A percentile compares a stretch with the other conserved stretches of the same genome.
These are phyloP conservation scores for Ichneumoninae sp. DNA, from an alignment of 2,888 invertebrate genomes.

Conservation along the genomic window DNA sequence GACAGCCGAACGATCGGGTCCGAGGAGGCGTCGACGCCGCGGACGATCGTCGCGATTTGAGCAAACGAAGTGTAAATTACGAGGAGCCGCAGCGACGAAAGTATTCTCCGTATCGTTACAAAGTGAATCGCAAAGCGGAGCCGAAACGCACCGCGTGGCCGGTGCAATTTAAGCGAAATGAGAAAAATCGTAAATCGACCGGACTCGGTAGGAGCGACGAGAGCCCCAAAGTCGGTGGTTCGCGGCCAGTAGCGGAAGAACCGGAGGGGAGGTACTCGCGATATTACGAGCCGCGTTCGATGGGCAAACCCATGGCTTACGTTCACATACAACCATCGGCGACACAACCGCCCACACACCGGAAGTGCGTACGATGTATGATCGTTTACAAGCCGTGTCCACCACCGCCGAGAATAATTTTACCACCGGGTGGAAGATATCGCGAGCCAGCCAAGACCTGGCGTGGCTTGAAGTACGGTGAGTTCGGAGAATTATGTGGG, in stretches of 20 bases:
- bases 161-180: conserved; percentile 7
- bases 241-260: conserved; percentile 11
- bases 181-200: conserved; percentile 1
- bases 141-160: conserved; percentile 19
- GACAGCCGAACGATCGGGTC: neutral
- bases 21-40: neutral
- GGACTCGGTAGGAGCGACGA: neutral
- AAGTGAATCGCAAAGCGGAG: conserved; percentile 7
- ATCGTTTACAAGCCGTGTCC: conserved; percentile 80
- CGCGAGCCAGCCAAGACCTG: conserved; percentile 75
- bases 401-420: conserved; percentile 73
- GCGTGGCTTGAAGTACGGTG: conserved; percentile 79
- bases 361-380: conserved; percentile 80
- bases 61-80: conserved; percentile 41
- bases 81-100: conserved; percentile 2
- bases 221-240: conserved; percentile 19
- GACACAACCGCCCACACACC: conserved; percentile 70
- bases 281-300: conserved; percentile 59
- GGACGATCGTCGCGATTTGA: conserved; percentile 8
- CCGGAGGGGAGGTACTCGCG: conserved; percentile 65
- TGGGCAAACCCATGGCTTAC: conserved; percentile 77
- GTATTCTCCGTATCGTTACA: conserved; percentile 30
- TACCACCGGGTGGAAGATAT: conserved; percentile 75
- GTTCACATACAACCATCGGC: conserved; percentile 79
- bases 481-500: conserved; percentile 45